Conservation (phyloP, 1,140 invertebrate genomes). For the Mycetomoellerius zeteki region DNA sequence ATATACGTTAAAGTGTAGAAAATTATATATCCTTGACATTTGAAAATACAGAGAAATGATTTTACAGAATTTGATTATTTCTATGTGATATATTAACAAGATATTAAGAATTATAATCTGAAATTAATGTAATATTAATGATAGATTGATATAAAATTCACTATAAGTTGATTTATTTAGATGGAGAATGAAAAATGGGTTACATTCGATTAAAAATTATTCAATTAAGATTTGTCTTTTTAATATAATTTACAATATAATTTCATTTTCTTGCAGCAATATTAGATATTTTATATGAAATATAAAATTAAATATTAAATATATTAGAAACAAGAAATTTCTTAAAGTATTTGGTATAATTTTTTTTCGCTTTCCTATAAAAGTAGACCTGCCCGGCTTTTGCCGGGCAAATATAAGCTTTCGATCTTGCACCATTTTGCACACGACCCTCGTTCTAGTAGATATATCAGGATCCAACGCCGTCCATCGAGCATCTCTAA, state of each 20-base stretch:
- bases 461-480: conserved; percentile 52
- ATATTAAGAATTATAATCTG: not conserved
- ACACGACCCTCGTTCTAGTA: conserved; percentile 39
- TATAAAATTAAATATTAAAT: too few relatives aligned
- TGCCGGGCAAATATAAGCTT: conserved; percentile 32
- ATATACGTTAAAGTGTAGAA: not conserved
- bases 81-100: not conserved
- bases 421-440: conserved; percentile 34
- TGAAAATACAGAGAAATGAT: not conserved
- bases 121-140: conserved; percentile 1
- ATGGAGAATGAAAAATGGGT: not conserved
- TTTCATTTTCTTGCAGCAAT: not conserved
- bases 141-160: conserved; percentile 14
- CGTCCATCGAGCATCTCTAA: conserved; percentile 54
- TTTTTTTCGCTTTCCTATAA: not conserved
- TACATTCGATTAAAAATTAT: not conserved
- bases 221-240: not conserved
- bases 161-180: not conserved
- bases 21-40: conserved; percentile 21
- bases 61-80: not conserved
- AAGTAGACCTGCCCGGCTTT: conserved; percentile 10
- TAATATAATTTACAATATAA: not conserved
- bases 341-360: not conserved
- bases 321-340: too few relatives aligned
- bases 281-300: too few relatives aligned